These are phyloP conservation scores for Threskiornis aethiopicus DNA, from an alignment of 2,797 vertebrate genomes.

Conservation along the genomic window DNA sequence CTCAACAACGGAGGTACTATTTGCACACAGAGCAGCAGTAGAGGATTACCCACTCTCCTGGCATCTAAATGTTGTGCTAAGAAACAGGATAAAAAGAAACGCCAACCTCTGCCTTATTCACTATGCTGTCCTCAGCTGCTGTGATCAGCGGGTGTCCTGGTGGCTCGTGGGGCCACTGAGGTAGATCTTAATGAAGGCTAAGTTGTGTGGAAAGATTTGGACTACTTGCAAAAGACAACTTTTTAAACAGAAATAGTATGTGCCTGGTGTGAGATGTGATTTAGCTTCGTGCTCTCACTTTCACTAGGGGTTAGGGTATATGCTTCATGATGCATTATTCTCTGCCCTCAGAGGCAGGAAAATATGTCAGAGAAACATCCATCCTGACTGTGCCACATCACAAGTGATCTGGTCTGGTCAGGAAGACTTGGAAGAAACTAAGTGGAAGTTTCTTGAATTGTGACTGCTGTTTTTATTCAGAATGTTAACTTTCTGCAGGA, in stretches of 20 bases:
- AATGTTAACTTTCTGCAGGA: neutral
- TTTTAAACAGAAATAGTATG: neutral
- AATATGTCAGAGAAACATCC: neutral
- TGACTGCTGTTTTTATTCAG: neutral
- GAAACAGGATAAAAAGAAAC: neutral
- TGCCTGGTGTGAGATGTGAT: neutral
- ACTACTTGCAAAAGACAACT: neutral
- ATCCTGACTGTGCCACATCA: neutral
- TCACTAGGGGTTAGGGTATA: rapidly evolving
- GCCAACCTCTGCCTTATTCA: neutral
- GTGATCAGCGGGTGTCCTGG: neutral
- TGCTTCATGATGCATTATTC: neutral
- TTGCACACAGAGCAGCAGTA: neutral
- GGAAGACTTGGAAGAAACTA: neutral
- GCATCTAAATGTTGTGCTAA: neutral
- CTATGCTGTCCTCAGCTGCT: neutral
- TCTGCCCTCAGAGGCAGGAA: neutral
- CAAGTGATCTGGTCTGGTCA: neutral
- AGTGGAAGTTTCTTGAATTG: neutral
- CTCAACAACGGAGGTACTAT: neutral
- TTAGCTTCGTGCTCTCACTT: neutral
- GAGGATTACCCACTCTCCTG: neutral
- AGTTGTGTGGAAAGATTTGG: neutral
- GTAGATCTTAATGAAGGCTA: neutral
- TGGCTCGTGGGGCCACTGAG: neutral